phyloP scores from a whole-genome alignment of 2,888 invertebrate genomes.

The Monoplex corrugatus region DNA sequence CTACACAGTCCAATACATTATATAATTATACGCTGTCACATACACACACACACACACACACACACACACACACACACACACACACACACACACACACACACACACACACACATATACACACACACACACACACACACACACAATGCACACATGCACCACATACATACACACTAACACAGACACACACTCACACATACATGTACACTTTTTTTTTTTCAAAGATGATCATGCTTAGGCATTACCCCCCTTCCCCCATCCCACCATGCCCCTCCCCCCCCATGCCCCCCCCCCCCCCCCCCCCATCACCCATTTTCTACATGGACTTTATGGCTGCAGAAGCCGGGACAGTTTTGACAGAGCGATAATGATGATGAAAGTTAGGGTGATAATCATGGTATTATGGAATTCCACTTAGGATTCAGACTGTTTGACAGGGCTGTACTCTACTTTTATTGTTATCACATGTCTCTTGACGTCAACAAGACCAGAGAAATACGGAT shows the following conservation, averaged over 20 bases:
- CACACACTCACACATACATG: background rate
- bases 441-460: too few relatives aligned
- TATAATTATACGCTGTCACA: background rate
- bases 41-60: background rate
- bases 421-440: too few relatives aligned
- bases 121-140: background rate
- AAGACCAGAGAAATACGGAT: too few relatives aligned
- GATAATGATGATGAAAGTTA: background rate
- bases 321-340: background rate
- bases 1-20: too few relatives aligned
- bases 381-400: too few relatives aligned
- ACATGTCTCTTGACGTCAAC: too few relatives aligned
- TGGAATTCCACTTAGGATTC: too few relatives aligned
- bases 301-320: background rate
- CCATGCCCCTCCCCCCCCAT: background rate
- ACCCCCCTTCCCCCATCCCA: background rate
- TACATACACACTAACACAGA: background rate
- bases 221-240: background rate
- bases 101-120: background rate
- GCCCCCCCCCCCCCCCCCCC: background rate
- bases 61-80: slow-evolving; percentile 22
- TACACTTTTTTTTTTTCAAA: background rate
- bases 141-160: slow-evolving; percentile 12
- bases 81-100: slow-evolving; percentile 7
- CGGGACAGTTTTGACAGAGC: background rate